These are phyloP conservation scores for Drosophila repleta DNA, from an alignment of 1,140 invertebrate species.

Conservation along the genomic window DNA sequence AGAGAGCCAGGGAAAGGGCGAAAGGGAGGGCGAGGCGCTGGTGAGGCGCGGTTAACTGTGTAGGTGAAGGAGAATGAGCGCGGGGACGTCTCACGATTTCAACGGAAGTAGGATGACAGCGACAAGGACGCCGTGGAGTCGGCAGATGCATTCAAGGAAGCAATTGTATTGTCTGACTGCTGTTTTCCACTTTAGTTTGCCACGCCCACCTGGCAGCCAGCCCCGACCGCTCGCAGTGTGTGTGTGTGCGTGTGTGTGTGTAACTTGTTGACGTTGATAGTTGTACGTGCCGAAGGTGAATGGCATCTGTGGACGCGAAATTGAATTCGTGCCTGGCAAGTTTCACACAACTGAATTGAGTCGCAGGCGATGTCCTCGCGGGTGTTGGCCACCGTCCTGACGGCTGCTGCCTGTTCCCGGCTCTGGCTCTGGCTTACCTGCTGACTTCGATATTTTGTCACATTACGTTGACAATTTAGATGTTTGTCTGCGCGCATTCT, in stretches of 20 bases:
- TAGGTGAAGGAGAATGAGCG: not conserved
- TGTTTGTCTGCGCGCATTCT: conserved; percentile 78
- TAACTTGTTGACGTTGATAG: conserved; percentile 83
- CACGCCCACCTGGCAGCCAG: conserved; percentile 49
- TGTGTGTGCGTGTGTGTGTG: too few species aligned
- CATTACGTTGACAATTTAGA: conserved; percentile 82
- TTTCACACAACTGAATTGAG: conserved; percentile 64
- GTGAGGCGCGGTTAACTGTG: not conserved
- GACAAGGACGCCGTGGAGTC: conserved; percentile 21
- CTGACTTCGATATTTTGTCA: conserved; percentile 82
- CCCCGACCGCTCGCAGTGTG: not conserved
- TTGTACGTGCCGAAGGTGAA: conserved; percentile 81
- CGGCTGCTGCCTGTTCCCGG: not conserved
- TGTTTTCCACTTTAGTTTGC: conserved; percentile 76
- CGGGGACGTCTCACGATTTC: conserved; percentile 40
- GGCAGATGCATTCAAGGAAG: conserved; percentile 74
- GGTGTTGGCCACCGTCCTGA: conserved; percentile 6
- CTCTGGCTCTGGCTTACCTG: conserved; percentile 32
- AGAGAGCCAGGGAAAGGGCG: not conserved
- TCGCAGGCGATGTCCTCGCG: conserved; percentile 31
- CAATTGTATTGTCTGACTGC: conserved; percentile 81
- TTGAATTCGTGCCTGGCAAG: conserved; percentile 79
- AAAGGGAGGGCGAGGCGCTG: not conserved
- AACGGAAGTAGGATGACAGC: conserved; percentile 50
- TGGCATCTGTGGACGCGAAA: conserved; percentile 82